Conservation (phyloP, 2,888 invertebrate genomes). For the Spodoptera exigua region DNA sequence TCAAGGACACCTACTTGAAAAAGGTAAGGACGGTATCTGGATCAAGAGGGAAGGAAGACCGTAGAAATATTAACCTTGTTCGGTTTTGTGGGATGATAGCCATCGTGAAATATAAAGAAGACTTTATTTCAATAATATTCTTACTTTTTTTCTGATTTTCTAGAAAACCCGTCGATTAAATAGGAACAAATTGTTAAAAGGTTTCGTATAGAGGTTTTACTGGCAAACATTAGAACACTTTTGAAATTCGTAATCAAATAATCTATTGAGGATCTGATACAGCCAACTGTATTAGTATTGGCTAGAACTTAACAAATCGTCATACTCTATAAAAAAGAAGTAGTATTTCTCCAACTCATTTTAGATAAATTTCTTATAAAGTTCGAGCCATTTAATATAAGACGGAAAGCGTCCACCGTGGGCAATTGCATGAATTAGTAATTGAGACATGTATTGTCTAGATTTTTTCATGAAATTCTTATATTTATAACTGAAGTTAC, state of each 20-base stretch:
- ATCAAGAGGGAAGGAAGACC: conserved; percentile 26
- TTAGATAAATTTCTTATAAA: conserved; percentile 20
- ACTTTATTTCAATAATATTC: background rate
- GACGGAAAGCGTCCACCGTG: conserved; percentile 37
- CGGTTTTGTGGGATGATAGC: conserved; percentile 16
- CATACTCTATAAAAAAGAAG: background rate
- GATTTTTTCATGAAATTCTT: conserved; percentile 13
- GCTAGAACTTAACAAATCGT: too few species aligned
- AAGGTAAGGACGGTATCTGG: conserved; percentile 36
- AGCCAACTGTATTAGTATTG: too few species aligned
- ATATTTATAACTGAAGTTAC: conserved; percentile 31
- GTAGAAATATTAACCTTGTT: conserved; percentile 33
- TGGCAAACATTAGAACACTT: background rate
- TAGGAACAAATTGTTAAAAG: too few species aligned
- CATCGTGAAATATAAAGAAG: too few species aligned
- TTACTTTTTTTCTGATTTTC: background rate
- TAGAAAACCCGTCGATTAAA: too few species aligned
- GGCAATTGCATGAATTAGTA: conserved; percentile 49
- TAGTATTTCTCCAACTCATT: conserved; percentile 18
- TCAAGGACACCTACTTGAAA: conserved; percentile 32
- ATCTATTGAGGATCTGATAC: too few species aligned
- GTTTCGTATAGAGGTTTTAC: too few species aligned
- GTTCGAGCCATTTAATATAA: conserved; percentile 30
- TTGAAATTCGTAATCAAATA: too few species aligned
- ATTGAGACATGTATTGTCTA: conserved; percentile 37